Evolutionary conservation across 2,888 invertebrate species (phyloP).

Genomic region (Campoplex nolae): DNA sequence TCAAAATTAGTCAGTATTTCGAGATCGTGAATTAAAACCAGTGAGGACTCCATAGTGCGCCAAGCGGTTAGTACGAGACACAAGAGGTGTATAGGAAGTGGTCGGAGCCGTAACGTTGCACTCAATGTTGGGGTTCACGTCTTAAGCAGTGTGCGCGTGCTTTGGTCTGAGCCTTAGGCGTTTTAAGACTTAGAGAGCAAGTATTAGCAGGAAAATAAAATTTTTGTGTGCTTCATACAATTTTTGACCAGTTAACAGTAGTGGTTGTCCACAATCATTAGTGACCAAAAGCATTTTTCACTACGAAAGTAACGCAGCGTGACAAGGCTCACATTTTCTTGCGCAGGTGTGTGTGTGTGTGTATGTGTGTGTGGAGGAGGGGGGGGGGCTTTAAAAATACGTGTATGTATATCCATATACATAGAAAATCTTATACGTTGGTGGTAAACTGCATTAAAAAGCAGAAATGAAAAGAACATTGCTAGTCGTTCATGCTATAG

Average conservation of each 20-base stretch:
- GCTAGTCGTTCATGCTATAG: neutral
- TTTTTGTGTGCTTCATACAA: neutral
- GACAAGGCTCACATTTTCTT: neutral
- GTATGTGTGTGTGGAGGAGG: too few species aligned
- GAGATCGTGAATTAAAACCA: constrained; percentile 11
- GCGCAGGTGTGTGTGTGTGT: neutral
- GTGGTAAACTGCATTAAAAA: neutral
- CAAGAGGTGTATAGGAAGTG: constrained; percentile 15
- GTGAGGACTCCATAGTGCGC: constrained; percentile 3
- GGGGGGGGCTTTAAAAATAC: neutral
- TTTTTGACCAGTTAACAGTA: neutral
- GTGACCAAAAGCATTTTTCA: neutral
- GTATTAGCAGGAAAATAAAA: neutral
- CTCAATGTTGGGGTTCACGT: constrained; percentile 29
- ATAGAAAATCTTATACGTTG: neutral
- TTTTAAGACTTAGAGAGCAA: neutral
- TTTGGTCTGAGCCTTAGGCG: constrained; percentile 6
- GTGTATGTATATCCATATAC: neutral
- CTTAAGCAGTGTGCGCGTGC: constrained; percentile 34
- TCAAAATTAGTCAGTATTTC: neutral
- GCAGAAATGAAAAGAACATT: neutral
- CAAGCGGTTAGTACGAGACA: constrained; percentile 54
- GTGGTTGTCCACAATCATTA: neutral
- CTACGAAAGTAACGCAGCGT: constrained; percentile 23
- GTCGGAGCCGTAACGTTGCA: constrained; percentile 33